Evolutionary conservation across 2,797 vertebrate genomes (phyloP).

Genomic region (Squalus acanthias): DNA sequence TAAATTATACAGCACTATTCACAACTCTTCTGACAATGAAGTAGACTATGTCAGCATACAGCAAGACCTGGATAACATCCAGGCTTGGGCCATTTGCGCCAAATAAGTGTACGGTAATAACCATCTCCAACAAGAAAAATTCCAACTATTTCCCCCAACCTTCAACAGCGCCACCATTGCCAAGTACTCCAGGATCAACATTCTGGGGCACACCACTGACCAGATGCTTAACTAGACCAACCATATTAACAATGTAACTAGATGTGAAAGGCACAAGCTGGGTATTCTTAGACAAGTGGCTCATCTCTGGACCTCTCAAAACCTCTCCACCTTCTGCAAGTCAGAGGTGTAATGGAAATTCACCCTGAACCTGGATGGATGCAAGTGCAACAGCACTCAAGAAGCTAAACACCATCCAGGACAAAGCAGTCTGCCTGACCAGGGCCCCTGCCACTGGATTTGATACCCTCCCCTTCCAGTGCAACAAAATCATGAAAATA

Average conservation of each 20-base stretch:
- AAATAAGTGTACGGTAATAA: not conserved
- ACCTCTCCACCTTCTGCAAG: not conserved
- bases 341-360: not conserved
- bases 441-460: not conserved
- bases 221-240: not conserved
- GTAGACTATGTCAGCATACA: not conserved
- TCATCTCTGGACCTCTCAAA: not conserved
- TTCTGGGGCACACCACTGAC: not conserved
- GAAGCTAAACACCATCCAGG: not conserved
- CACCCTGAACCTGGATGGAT: not conserved
- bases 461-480: not conserved
- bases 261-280: not conserved
- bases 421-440: not conserved
- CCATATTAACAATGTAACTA: not conserved
- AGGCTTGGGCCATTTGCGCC: not conserved
- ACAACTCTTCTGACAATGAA: too few relatives aligned
- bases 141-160: not conserved
- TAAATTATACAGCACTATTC: too few relatives aligned
- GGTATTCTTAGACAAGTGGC: not conserved
- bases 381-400: not conserved
- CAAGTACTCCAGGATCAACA: not conserved
- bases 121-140: not conserved
- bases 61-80: not conserved
- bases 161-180: not conserved
- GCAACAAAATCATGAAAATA: not conserved